phyloP scores from a whole-genome alignment of 2,113 vertebrate genomes.

The Tonatia bakeri region DNA sequence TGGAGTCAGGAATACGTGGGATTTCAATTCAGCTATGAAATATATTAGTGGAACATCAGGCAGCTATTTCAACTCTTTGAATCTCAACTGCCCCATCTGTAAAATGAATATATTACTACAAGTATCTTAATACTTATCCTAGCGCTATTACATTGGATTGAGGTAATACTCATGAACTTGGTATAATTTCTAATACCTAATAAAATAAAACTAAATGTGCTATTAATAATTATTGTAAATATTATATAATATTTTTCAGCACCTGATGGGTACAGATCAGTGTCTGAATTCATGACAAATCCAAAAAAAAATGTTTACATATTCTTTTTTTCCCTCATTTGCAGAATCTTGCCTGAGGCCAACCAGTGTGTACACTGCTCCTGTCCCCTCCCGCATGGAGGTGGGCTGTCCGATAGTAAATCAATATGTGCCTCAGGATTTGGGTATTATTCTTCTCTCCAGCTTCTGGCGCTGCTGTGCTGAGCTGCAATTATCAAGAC shows the following conservation, averaged over 20 bases:
- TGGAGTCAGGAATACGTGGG: neutral
- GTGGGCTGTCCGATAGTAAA: neutral
- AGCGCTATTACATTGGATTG: neutral
- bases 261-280: neutral
- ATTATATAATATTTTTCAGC: neutral
- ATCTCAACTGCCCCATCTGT: neutral
- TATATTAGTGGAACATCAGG: neutral
- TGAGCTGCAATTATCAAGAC: neutral
- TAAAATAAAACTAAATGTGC: neutral
- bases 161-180: neutral
- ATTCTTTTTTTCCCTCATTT: neutral
- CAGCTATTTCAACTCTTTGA: neutral
- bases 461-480: neutral
- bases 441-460: neutral
- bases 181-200: neutral
- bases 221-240: neutral
- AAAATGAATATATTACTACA: neutral
- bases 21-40: neutral
- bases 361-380: neutral
- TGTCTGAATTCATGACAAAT: neutral
- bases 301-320: neutral
- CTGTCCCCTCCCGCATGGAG: neutral
- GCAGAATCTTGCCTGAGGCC: neutral
- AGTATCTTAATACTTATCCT: neutral
- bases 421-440: neutral